Evolutionary conservation across 2,888 invertebrate species (phyloP), one percentile per base, ranked within the genome.

Genomic region (Melieria picta): DNA sequence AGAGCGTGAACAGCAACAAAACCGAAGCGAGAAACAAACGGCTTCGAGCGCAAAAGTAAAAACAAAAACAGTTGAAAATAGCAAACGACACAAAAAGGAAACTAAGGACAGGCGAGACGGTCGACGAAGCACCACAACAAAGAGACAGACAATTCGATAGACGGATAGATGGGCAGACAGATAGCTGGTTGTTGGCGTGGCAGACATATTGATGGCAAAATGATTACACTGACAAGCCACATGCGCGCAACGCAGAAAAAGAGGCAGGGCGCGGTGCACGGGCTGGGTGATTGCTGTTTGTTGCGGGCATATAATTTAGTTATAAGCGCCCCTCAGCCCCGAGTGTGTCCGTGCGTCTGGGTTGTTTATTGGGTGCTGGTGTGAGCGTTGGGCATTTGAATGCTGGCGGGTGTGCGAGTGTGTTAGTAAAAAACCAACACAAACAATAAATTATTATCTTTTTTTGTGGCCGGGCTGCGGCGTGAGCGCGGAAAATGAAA

Each of bases 121-220:
- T 69, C 63, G 45, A 3, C 9, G 11, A 30, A 30, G 30, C 30
- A 30, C 30, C 30, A 7, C 16, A n/a, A n/a, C 45, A 52, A 48
- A 47, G 52, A 16, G 65, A 46, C 55, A 65, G 30, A 55, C 55
- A 46, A 46, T 56, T 16, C 7, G 55, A 68, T 45, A 48, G 47
- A 48, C 30, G 11, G 7, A 55, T 30, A 13, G 30, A 61, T 30
- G 30, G 30, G 68, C 69, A 71, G 61, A 70, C 64, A 73, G 73
- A 71, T 77, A 69, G 78, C 79, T 77, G 80, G 77, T 30, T 30
- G 76, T 79, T 79, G 79, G 78, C 76, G 80, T 79, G 80, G 79
- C 82, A 82, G 80, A 83, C 81, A 82, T 80, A 83, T 83, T 83
- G 82, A 83, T 83, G 83, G 78, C 82, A 81, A 83, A 81, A 83